Base-by-base conservation (phyloP, 2,888 invertebrate genomes). In the Leptopilina syphax region DNA sequence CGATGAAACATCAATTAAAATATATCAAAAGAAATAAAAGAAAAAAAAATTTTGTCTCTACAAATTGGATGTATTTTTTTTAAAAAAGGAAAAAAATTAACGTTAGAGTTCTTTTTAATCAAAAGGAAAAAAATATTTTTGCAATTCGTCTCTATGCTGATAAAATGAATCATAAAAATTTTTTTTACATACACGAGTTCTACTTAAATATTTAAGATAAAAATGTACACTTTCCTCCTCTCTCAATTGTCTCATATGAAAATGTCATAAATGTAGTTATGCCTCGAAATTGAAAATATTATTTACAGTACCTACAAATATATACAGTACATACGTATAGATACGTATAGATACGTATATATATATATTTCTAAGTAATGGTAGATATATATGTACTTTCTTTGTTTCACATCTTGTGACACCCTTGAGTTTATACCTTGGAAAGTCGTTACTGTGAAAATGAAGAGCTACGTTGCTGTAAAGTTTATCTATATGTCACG, bases 401-500 rank as follows among this genome's bases (percentile, higher is more conserved):
- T 27, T 50, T 70, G 13, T 27, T 54, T 70, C 27, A 47, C 54
- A 50, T 70, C 47, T 54, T 54, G 57, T 57, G 73, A 57, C 57
- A 73, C 57, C 27, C 57, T 27, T 73, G 34, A 73, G 34, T 73
- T 41, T 73, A 73, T 57, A 73, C n/a, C 73, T 18, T 34, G 73
- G 57, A 34, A 34, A 73, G 73, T 73, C 73, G 57, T 73, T 73
- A 73, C 73, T 57, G n/a, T 27, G 18, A 73, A 57, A 73, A 73
- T 73, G 73, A 73, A 73, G 73, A 57, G 41, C 54, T 73, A 41
- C 34, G n/a, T n/a, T 27, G 73, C 41, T 9, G 57, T 73, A 73
- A 73, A 73, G 13, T n/a, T 57, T 57, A 73, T 73, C n/a, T 73
- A 1, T n/a, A 34, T 41, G 12, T 73, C 73, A 73, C 34, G n/a